Percentiles rank a stretch among this genome's conserved stretches.
phyloP scores from a whole-genome alignment of 2,888 invertebrate species.

The Scrobipalpa costella region DNA sequence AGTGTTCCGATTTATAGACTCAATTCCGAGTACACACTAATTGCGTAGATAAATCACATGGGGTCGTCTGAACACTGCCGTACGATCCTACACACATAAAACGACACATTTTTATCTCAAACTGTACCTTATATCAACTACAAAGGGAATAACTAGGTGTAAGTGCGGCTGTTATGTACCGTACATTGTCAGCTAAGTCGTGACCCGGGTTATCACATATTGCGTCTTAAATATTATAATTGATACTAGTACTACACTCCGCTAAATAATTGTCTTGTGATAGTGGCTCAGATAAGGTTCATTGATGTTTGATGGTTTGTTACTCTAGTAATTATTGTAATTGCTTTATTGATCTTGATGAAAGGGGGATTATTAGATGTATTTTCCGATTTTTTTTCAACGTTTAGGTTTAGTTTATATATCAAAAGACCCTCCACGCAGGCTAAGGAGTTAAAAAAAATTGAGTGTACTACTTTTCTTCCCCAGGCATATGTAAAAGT shows the following conservation, averaged over 20 bases:
- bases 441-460: too few species aligned
- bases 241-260: slow-evolving; percentile 28
- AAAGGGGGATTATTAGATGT: background rate
- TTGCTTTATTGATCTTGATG: background rate
- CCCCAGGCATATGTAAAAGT: too few species aligned
- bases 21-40: slow-evolving; percentile 52
- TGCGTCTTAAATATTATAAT: slow-evolving; percentile 50
- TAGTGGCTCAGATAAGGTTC: slow-evolving; percentile 12
- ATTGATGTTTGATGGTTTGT: slow-evolving; percentile 21
- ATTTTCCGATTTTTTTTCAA: background rate
- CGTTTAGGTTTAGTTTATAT: too few species aligned
- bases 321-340: background rate
- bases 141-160: background rate
- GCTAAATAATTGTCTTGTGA: slow-evolving; percentile 17
- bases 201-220: slow-evolving; percentile 56
- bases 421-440: too few species aligned
- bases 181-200: background rate
- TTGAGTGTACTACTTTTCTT: too few species aligned
- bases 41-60: slow-evolving; percentile 64
- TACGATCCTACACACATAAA: slow-evolving; percentile 34
- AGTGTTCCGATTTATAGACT: slow-evolving; percentile 44
- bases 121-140: background rate
- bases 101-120: background rate
- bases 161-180: background rate
- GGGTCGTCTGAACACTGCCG: slow-evolving; percentile 54